phyloP scores from a whole-genome alignment of 2,797 vertebrate species.

The Sebastes oblongus region DNA sequence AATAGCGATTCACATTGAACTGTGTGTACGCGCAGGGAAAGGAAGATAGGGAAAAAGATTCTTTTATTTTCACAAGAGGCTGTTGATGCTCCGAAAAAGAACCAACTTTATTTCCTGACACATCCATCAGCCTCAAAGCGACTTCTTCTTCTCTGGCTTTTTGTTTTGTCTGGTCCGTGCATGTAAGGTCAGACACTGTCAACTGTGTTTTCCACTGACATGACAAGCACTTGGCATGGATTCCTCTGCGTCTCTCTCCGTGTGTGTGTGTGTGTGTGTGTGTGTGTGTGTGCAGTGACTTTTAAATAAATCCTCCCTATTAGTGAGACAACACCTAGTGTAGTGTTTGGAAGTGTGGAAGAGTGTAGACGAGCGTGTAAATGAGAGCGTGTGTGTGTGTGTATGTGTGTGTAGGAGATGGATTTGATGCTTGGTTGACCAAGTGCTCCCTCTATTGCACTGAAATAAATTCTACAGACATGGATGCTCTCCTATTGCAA shows the following conservation, averaged over 20 bases:
- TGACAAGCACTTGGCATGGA: not conserved
- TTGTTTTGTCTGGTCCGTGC: not conserved
- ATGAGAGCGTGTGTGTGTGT: not conserved
- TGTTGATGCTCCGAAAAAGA: not conserved
- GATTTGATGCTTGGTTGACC: constrained; percentile 28
- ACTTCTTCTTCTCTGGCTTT: not conserved
- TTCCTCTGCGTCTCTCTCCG: not conserved
- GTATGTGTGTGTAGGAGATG: not conserved
- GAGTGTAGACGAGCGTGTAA: not conserved
- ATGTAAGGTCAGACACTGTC: not conserved
- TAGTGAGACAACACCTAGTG: not conserved
- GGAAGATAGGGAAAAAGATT: no score
- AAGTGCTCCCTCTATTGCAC: constrained; percentile 25
- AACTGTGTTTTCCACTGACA: not conserved
- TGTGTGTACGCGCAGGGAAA: not conserved
- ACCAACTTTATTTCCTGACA: not conserved
- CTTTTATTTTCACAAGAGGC: not conserved
- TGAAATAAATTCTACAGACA: constrained; percentile 27
- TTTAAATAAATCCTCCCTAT: not conserved
- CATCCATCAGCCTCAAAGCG: not conserved
- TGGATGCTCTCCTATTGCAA: not conserved
- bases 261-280: not conserved
- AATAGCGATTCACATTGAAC: not conserved
- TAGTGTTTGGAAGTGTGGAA: not conserved
- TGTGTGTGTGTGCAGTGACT: not conserved